phyloP scores from a whole-genome alignment of 2,797 vertebrate species.

The Eospalax fontanierii region DNA sequence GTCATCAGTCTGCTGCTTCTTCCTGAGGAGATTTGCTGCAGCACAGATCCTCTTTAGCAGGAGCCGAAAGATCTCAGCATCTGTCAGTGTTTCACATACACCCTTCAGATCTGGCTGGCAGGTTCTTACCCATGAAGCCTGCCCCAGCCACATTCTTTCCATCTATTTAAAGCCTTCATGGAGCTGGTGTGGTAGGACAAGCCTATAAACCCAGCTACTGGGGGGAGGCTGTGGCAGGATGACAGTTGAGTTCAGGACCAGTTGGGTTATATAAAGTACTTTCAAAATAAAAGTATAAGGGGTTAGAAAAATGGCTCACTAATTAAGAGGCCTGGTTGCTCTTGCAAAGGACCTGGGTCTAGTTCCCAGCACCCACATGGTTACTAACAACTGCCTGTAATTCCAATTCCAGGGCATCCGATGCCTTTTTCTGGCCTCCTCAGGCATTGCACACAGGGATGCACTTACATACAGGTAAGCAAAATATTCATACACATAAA shows the following conservation, averaged over 20 bases:
- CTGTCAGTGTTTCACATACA: slow-evolving; percentile 14
- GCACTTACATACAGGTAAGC: no score
- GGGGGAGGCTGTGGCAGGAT: neutral
- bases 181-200: neutral
- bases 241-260: neutral
- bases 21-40: neutral
- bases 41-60: slow-evolving; percentile 7
- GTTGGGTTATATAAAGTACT: neutral
- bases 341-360: no score
- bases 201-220: neutral
- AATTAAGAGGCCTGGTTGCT: no score
- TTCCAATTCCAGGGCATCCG: no score
- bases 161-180: neutral
- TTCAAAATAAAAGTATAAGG: neutral
- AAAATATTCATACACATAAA: no score
- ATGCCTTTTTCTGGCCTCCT: no score
- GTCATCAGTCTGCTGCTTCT: neutral
- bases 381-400: no score
- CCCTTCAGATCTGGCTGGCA: slow-evolving; percentile 4
- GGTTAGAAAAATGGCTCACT: no score
- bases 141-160: neutral
- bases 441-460: no score
- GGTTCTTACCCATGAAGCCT: neutral
- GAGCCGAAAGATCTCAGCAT: neutral
- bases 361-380: no score